Conservation (phyloP, 2,113 vertebrate genomes). For the Channa maculata region DNA sequence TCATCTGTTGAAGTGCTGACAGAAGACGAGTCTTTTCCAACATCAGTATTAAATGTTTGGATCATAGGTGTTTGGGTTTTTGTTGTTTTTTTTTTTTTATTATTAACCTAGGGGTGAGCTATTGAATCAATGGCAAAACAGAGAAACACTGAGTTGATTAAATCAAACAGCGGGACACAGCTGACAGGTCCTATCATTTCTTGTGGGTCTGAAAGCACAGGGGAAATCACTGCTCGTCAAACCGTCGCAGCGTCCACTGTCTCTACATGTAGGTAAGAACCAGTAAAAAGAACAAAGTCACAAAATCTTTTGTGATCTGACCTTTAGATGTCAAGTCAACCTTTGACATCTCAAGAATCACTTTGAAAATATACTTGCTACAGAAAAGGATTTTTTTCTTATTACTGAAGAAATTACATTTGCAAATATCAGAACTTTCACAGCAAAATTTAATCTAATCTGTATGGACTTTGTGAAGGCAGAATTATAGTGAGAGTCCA, state of each 20-base stretch:
- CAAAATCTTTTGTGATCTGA: background rate
- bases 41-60: slow-evolving; percentile 21
- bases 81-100: background rate
- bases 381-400: background rate
- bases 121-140: slow-evolving; percentile 51
- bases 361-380: background rate
- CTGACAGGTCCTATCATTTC: slow-evolving; percentile 65
- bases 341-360: slow-evolving; percentile 22
- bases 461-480: background rate
- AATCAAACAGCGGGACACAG: slow-evolving; percentile 59
- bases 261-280: slow-evolving; percentile 23
- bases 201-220: slow-evolving; percentile 49
- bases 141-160: slow-evolving; percentile 56
- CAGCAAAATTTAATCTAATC: background rate
- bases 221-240: slow-evolving; percentile 49
- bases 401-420: slow-evolving; percentile 3
- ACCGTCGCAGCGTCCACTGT: slow-evolving; percentile 5
- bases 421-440: slow-evolving; percentile 7
- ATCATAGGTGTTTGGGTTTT: slow-evolving; percentile 13
- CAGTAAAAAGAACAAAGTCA: background rate
- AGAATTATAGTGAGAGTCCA: background rate
- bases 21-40: background rate
- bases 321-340: slow-evolving; percentile 39
- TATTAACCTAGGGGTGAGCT: slow-evolving; percentile 60
- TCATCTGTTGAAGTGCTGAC: slow-evolving; percentile 5